Percentiles rank a stretch among this genome's conserved stretches.
These are phyloP conservation scores for Patella depressa DNA, from an alignment of 2,888 invertebrate genomes.

Conservation along the genomic window DNA sequence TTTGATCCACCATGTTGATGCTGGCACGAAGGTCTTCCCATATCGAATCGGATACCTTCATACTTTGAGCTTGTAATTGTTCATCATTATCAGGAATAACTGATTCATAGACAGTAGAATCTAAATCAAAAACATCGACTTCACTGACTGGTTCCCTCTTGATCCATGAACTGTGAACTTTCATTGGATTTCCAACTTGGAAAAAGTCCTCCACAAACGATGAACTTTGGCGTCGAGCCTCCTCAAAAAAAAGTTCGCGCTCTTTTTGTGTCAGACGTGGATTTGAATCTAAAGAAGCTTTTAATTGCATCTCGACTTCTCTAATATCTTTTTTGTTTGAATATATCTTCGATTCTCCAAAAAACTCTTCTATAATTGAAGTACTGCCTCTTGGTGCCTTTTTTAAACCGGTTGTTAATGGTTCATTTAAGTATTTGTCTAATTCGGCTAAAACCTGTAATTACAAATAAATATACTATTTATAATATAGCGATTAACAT, in stretches of 20 bases:
- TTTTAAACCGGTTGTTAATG: conserved; percentile 28
- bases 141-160: conserved; percentile 34
- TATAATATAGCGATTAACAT: not conserved
- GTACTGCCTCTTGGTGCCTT: conserved; percentile 77
- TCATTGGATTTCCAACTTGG: not conserved
- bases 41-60: conserved; percentile 48
- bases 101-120: conserved; percentile 24
- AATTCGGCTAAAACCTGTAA: conserved; percentile 74
- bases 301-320: conserved; percentile 29
- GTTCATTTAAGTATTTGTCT: conserved; percentile 77
- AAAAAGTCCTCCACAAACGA: conserved; percentile 57
- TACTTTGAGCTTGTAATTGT: conserved; percentile 27
- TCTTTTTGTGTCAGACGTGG: not conserved
- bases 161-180: conserved; percentile 23
- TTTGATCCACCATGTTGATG: conserved; percentile 54
- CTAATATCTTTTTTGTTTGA: conserved; percentile 23
- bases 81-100: conserved; percentile 23
- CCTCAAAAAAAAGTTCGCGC: conserved; percentile 17
- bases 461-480: not conserved
- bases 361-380: conserved; percentile 79
- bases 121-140: conserved; percentile 35
- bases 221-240: conserved; percentile 50
- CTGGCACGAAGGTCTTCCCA: conserved; percentile 64
- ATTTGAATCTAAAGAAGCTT: not conserved
- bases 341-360: conserved; percentile 66